Evolutionary conservation across 2,113 vertebrate species (phyloP), one percentile per base, ranked within the genome.

Genomic region (Zosterops pallidus): DNA sequence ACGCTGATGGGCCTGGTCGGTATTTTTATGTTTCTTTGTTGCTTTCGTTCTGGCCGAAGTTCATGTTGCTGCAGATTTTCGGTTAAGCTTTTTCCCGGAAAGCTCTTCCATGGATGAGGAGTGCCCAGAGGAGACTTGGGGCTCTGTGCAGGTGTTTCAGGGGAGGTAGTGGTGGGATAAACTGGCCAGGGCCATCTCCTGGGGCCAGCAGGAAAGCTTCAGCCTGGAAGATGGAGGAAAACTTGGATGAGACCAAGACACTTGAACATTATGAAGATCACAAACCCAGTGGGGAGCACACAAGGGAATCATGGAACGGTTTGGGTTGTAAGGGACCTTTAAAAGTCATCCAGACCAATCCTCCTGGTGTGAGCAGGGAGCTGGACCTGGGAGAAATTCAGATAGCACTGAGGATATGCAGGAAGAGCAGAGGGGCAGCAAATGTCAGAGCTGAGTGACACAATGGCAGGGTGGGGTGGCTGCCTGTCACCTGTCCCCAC

Each of bases 231-330:
- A 11, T 8, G 23, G 24, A 93, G 28, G 60, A 70, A 39, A 86
- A 41, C 25, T 39, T 39, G 24, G 35, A n/a, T 41, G 29, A 85
- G 31, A 46, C 7, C 47, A 69, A 50, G 42, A 8, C 4, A 1
- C 12, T 18, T 22, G 2, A n/a, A 3, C 67, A 26, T 68, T 83
- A 60, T 56, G 56, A 60, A 37, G 60, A 6, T 3, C 11, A 29
- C 14, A 31, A 72, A 29, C 26, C 33, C 39, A 8, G 33, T 2
- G 26, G 37, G 63, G 24, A 55, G 3, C 10, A 19, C 9, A 3
- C 0, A 0, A 53, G 31, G 42, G 33, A 74, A 41, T 26, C 0
- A 0, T 2, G 11, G 53, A 29, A 25, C 41, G 13, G 12, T 68
- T 67, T 60, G 39, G 8, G 13, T 83, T n/a, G 7, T 9, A 11